phyloP scores from a whole-genome alignment of 2,797 vertebrate genomes.

The Tapirus indicus region DNA sequence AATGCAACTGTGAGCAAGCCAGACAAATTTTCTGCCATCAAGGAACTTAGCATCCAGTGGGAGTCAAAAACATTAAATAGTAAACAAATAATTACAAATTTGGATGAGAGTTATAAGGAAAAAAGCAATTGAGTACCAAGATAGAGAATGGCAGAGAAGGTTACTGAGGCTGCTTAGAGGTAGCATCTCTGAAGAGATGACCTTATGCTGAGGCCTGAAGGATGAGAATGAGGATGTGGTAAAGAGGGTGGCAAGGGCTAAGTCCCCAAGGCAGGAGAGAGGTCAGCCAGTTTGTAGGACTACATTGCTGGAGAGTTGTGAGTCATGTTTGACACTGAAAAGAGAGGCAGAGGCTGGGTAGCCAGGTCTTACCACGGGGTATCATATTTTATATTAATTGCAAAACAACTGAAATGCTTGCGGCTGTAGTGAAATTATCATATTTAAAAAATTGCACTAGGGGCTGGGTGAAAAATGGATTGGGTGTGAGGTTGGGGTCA shows the following conservation, averaged over 20 bases:
- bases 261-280: not conserved
- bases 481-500: not conserved
- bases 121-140: not conserved
- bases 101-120: not conserved
- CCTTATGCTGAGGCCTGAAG: not conserved
- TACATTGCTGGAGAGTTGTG: not conserved
- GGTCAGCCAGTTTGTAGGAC: not conserved
- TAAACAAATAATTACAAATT: not conserved
- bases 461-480: not conserved
- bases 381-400: not conserved
- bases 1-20: not conserved
- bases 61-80: not conserved
- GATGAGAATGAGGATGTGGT: not conserved
- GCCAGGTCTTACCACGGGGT: not conserved
- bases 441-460: not conserved
- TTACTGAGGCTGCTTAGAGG: not conserved
- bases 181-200: not conserved
- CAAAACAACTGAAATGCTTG: not conserved
- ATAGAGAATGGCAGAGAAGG: not conserved
- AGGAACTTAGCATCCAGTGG: not conserved
- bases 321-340: not conserved
- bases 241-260: not conserved
- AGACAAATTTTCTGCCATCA: not conserved
- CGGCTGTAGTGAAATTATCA: not conserved
- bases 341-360: not conserved